phyloP scores from a whole-genome alignment of 1,140 invertebrate genomes.

The Littorina saxatilis region DNA sequence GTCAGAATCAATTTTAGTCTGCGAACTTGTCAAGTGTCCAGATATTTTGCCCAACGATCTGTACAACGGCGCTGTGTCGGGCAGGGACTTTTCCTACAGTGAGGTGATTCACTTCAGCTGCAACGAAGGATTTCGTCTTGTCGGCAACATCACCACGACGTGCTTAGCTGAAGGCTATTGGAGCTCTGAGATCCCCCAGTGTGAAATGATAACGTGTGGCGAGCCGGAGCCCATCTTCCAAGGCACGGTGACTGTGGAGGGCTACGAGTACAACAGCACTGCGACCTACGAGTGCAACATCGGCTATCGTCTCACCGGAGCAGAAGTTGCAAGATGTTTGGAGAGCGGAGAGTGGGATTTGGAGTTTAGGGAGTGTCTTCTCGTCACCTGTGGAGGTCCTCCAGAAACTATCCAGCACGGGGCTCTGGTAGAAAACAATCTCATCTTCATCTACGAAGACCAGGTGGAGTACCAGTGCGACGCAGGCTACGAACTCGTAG shows the following conservation, averaged over 20 bases:
- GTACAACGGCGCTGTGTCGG: conserved; percentile 50
- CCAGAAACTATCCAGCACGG: conserved; percentile 42
- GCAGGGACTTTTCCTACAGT: conserved; percentile 52
- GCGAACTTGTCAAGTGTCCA: conserved; percentile 51
- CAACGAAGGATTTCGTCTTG: conserved; percentile 54
- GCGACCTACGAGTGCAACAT: conserved; percentile 78
- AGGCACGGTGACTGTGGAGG: conserved; percentile 41
- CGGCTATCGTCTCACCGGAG: conserved; percentile 70
- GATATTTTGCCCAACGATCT: conserved; percentile 36
- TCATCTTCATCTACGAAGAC: conserved; percentile 27
- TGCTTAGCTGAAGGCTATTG: conserved; percentile 83
- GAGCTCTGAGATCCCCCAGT: conserved; percentile 79
- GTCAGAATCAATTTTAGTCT: conserved; percentile 58
- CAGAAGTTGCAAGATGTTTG: conserved; percentile 70
- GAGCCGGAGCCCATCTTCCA: conserved; percentile 39
- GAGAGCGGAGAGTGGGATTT: conserved; percentile 85
- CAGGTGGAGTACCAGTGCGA: conserved; percentile 55
- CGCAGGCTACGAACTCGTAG: conserved; percentile 68
- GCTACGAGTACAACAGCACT: conserved; percentile 52
- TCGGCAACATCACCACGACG: conserved; percentile 28
- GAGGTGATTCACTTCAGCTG: conserved; percentile 58
- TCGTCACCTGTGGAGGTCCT: conserved; percentile 49
- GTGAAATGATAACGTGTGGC: conserved; percentile 51
- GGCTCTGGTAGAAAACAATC: conserved; percentile 73
- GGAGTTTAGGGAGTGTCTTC: conserved; percentile 87